Evolutionary conservation across 92 coral and sea anemone genomes (phyloP), one percentile per base, ranked within the genome.

Genomic region (Nematostella vectensis): DNA sequence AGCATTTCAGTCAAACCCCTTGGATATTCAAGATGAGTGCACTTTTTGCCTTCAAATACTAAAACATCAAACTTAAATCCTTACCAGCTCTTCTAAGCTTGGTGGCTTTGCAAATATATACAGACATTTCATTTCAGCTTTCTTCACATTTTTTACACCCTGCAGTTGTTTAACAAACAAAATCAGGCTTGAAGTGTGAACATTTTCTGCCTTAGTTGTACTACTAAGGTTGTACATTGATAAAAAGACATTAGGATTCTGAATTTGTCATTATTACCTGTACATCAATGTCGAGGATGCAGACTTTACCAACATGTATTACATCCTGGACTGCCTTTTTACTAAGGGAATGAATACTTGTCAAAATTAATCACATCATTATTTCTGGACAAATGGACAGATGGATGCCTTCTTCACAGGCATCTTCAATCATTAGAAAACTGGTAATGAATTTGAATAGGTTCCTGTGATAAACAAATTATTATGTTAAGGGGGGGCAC

Each of bases 251-350:
- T n/a, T n/a, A n/a, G n/a, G n/a, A n/a, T n/a, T n/a, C n/a, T n/a
- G n/a, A n/a, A n/a, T n/a, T n/a, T n/a, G n/a, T n/a, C n/a, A n/a
- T n/a, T n/a, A 38, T 15, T 74, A 89, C 96, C 94, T 93, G 99
- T 83, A 76, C 85, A 63, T 93, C 99, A 11, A 93, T 70, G 58
- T 93, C 99, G 38, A 93, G 68, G 16, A 93, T 67, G 65, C 99
- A 93, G 47, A 82, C 83, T 75, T 78, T 93, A 28, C 94, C 94
- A 49, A 63, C 48, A 54, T 62, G 43, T 26, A 75, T 31, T 13
- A 93, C 88, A 75, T 86, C 91, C 52, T 81, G 70, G 17, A 93
- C 96, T 48, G 99, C 89, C 16, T 75, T 72, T 72, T 86, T 87
- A 51, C 99, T 93, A 29, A 16, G 65, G 63, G 29, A 39, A 49